These are phyloP conservation scores for Discoglossus pictus DNA, from an alignment of 2,797 vertebrate genomes.

Conservation along the genomic window DNA sequence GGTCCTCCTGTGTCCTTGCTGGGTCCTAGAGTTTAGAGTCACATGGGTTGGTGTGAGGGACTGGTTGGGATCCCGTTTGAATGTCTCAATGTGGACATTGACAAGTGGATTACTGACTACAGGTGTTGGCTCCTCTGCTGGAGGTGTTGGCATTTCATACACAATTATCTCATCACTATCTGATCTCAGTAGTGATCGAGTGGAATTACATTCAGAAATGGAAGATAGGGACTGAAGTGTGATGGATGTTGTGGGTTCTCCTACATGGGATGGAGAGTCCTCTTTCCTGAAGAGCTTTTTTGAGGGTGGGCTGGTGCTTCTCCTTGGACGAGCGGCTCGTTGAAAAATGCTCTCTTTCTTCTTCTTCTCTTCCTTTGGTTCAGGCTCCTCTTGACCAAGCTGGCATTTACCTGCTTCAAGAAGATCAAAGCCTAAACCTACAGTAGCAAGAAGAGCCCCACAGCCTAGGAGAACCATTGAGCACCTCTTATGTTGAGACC, in stretches of 20 bases:
- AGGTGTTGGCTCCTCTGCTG: constrained; percentile 65
- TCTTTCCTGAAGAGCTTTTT: constrained; percentile 87
- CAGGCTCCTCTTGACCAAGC: constrained; percentile 68
- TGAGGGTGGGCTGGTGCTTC: constrained; percentile 85
- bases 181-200: constrained; percentile 85
- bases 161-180: constrained; percentile 91
- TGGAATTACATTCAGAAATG: constrained; percentile 94
- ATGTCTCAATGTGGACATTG: constrained; percentile 90
- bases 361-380: constrained; percentile 83
- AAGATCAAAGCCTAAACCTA: constrained; percentile 86
- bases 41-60: constrained; percentile 94
- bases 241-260: constrained; percentile 78
- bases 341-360: constrained; percentile 91
- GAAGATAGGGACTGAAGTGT: constrained; percentile 91
- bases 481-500: constrained; percentile 79
- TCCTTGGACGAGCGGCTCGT: constrained; percentile 77
- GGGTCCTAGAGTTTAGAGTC: constrained; percentile 72
- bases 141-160: constrained; percentile 76
- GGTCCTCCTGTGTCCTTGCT: constrained; percentile 80
- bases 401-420: constrained; percentile 76
- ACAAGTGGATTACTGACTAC: constrained; percentile 84
- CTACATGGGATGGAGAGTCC: constrained; percentile 65
- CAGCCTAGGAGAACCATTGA: constrained; percentile 89
- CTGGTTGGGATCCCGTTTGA: constrained; percentile 91
- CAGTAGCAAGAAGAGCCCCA: constrained; percentile 87